Evolutionary conservation across 2,797 vertebrate genomes (phyloP).

Genomic region (Pipistrellus pipistrellus): DNA sequence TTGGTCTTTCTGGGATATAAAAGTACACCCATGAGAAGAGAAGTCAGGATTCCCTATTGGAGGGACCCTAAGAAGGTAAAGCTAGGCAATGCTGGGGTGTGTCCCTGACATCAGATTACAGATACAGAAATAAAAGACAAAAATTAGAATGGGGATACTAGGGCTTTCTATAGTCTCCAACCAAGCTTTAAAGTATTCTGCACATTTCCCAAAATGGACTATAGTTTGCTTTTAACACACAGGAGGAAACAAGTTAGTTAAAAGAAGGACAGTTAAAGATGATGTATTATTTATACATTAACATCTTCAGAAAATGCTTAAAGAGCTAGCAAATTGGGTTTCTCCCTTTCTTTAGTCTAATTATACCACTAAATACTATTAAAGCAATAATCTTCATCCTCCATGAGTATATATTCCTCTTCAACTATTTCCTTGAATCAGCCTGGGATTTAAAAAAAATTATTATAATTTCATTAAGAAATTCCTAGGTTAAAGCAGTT

Average conservation of each 20-base stretch:
- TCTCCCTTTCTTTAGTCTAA: constrained; percentile 74
- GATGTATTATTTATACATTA: not conserved
- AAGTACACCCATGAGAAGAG: not conserved
- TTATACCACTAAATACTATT: constrained; percentile 81
- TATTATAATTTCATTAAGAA: constrained; percentile 65
- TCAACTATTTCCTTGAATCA: constrained; percentile 82
- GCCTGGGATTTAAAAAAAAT: constrained; percentile 64
- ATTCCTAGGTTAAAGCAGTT: constrained; percentile 78
- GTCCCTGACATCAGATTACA: not conserved
- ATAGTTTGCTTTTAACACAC: constrained; percentile 52
- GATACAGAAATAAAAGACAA: constrained; percentile 11
- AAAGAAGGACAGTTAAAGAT: constrained; percentile 32
- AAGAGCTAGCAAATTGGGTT: constrained; percentile 71
- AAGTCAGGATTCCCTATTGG: not conserved
- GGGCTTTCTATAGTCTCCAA: not conserved
- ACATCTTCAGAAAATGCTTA: constrained; percentile 73
- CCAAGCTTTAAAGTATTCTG: not conserved
- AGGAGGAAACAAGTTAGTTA: constrained; percentile 10
- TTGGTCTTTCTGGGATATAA: not conserved
- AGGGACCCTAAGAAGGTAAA: not conserved
- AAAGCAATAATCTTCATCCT: constrained; percentile 71
- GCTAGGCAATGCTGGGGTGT: not conserved
- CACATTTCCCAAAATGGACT: not conserved
- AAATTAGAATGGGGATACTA: not conserved
- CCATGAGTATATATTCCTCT: constrained; percentile 83